Base-by-base conservation (phyloP, 2,113 vertebrate genomes). In the Phalacrocorax carbo region DNA sequence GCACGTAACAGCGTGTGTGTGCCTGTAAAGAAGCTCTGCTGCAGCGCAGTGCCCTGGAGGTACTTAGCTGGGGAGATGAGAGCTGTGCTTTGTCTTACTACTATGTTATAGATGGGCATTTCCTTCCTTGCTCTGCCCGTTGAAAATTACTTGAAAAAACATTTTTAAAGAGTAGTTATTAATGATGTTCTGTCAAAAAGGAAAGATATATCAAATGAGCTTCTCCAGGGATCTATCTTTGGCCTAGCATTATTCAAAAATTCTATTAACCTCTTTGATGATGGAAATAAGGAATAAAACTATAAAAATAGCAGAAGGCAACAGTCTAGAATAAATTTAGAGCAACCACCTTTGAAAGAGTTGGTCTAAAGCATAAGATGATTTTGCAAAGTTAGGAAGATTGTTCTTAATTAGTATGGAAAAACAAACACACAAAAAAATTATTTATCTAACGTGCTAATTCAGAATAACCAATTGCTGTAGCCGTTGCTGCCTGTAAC, bases 111-210 rank as follows among this genome's bases (percentile, higher is more conserved):
- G 0, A 65, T 91, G 77, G 64, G 13, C 69, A 78, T 91, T 85
- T 76, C 60, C n/a, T 69, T 57, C 42, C 32, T 88, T 86, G 42
- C 49, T 86, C 71, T 88, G 48, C 75, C 66, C 75, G 5, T 64
- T 92, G 68, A 80, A 93, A 90, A 95, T 90, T 66, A 72, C 92
- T 90, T 94, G 85, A 60, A 70, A 93, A 95, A 95, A 93, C 62
- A 70, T 90, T 85, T 82, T 93, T 88, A 58, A 93, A 80, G 54
- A 73, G 58, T 82, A 25, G 54, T 86, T 96, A 85, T 66, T 94
- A 94, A 95, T 87, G 85, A 44, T 46, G 40, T 70, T 36, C 62
- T 95, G 75, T 78, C 75, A 83, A 38, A 91, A 94, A 66, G 51
- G 68, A 79, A 88, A 77, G 90, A 73, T 92, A 21, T 2, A 86